Evolutionary conservation across 2,113 vertebrate genomes (phyloP), one percentile per base, ranked within the genome.

Genomic region (Protomyctophum bolini): DNA sequence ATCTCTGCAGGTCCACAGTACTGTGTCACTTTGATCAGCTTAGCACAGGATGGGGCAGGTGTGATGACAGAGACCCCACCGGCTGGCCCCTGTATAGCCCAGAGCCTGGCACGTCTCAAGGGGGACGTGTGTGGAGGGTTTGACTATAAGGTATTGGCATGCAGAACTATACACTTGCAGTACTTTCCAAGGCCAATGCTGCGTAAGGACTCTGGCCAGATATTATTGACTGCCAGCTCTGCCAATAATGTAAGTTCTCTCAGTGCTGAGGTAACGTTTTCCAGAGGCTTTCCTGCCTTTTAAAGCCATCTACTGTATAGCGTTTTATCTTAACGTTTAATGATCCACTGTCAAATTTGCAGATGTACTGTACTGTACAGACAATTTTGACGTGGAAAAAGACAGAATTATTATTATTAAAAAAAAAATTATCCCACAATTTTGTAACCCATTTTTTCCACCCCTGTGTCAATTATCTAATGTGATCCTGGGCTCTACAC

Each of bases 11-110:
- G 73, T 78, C 76, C 69, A 76, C 69, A 49, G 76, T 57, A n/a
- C 78, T 85, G 87, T 85, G 87, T 85, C 77, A 80, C 79, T 86
- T 86, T 89, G 86, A 89, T 84, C 84, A 81, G 68, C 63, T 69
- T 61, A 15, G 52, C 74, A 61, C 66, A 6, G 70, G 41, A 75
- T 66, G 49, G 58, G 76, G 70, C 80, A 77, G 77, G 79, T 88
- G 78, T 83, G 86, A 76, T 75, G 83, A 88, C 74, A 56, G 62
- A 61, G 69, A 60, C 70, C 79, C 58, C 7, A 14, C 77, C 75
- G 81, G 75, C 79, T 75, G 70, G 79, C 79, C 83, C 68, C 65
- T 61, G 72, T 76, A 21, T 21, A 41, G 80, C 66, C 33, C 10
- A 2, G 58, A 52, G 69, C 64, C 80, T 83, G 83, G 86, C 80